Base-by-base conservation (phyloP, 2,113 vertebrate genomes). In the Diadophis punctatus region DNA sequence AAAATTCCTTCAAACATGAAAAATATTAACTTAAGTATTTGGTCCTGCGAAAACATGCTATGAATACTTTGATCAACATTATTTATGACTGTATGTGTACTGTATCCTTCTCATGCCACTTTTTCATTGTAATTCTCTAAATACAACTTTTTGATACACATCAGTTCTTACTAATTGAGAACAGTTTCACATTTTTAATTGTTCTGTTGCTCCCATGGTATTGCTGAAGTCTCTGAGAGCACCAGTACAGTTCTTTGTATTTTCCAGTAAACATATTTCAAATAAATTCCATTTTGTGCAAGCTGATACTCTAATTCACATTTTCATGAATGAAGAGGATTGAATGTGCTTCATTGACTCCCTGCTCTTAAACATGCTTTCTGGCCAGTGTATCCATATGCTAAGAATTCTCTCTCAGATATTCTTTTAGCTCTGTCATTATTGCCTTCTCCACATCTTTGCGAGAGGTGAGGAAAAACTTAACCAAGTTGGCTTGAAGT, bases 1-100 rank as follows among this genome's bases (percentile, higher is more conserved):
- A 94, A 88, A 60, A 93, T 63, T 34, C 88, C 91, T 89, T 86
- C 23, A 89, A 85, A 87, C 48, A 3, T 86, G 39, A 53, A 91
- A 95, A 90, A 53, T 14, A 86, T 90, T 89, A 7, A 91, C 1
- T 92, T n/a, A 58, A 10, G 49, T 23, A 80, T 85, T 51, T 92
- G 91, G 20, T 74, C 46, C 48, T 86, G 9, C 51, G 43, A 25
- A 90, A 85, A 85, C 18, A 58, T 39, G 25, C 49, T 43, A 51
- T 58, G 43, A 12, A 51, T 88, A 27, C 49, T 60, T 53, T 55
- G n/a, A 74, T 80, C 25, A 68, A 49, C 30, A 25, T 68, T 68
- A 52, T 2, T 43, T 18, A 20, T 86, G 6, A 49, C 6, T 60
- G 6, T 49, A 63, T 30, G 23, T 16, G 2, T 14, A 39, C 30